phyloP scores from a whole-genome alignment of 2,888 invertebrate genomes.

The Embidobia sp. region DNA sequence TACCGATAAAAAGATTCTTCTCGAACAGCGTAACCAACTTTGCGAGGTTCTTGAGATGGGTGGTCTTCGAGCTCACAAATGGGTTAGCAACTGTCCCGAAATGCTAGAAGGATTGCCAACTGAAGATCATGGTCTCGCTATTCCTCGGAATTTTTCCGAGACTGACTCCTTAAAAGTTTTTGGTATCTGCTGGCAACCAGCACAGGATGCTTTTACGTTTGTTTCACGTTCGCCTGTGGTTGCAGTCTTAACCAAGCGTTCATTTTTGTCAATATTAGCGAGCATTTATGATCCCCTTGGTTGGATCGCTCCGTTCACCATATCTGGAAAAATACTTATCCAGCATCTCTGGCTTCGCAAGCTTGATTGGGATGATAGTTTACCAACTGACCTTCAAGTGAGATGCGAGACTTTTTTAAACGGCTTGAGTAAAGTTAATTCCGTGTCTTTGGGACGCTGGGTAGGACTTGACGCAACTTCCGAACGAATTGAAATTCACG shows the following conservation, averaged over 20 bases:
- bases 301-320: neutral
- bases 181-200: neutral
- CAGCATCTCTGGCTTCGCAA: slow-evolving; percentile 4
- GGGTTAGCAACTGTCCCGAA: neutral
- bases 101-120: neutral
- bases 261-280: neutral
- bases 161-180: neutral
- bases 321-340: neutral
- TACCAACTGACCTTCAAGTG: neutral
- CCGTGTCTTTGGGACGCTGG: neutral
- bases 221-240: neutral
- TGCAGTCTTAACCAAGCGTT: neutral
- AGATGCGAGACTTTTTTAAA: too few species aligned
- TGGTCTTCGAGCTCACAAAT: slow-evolving; percentile 1
- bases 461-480: neutral
- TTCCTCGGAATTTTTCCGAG: neutral
- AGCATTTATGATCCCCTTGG: neutral
- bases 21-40: neutral
- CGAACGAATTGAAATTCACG: neutral
- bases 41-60: neutral
- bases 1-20: neutral
- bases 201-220: neutral
- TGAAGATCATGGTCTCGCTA: slow-evolving; percentile 1
- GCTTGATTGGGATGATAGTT: neutral
- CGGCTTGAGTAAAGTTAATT: too few species aligned